Evolutionary conservation across 1,140 invertebrate species (phyloP), one percentile per base, ranked within the genome.

Genomic region (Saccostrea glomerata): DNA sequence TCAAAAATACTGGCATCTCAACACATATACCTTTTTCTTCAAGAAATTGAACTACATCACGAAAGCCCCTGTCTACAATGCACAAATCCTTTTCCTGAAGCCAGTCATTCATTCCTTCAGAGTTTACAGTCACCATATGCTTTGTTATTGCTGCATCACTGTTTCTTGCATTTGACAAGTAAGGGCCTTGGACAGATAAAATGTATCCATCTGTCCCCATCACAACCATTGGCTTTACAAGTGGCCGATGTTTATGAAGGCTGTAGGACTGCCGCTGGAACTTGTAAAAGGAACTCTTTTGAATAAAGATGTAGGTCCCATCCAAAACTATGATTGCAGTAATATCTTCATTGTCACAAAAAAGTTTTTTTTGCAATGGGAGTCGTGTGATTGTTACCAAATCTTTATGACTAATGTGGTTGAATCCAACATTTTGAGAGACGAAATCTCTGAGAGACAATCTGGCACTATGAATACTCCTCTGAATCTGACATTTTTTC

Each of bases 101-200:
- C 63, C 63, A 70, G n/a, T 70, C 63, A 70, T 70, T 70, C 63
- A 70, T 70, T 70, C 63, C 63, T n/a, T 70, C 66, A n/a, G 11
- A 70, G 30, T 70, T 54, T 40, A 55, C 60, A 30, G 55, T 87
- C 25, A 77, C 12, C 56, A 87, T 83, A 83, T 83, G 86, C 40
- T 66, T 83, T 84, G 82, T 88, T 36, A 88, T 88, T 84, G 87
- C 25, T 23, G 82, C 87, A 73, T 88, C 87, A 85, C 83, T 84
- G n/a, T 88, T 85, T 7, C 20, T 30, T 17, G 54, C 86, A 73
- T 88, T 63, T n/a, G 82, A 58, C n/a, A 88, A 84, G 54, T 84
- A 84, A 13, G 87, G 87, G 20, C 86, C 86, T 20, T 54, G 11
- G 12, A 82, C 54, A 36, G 23, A 54, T 23, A 87, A 25, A 11